A percentile compares a stretch with the other conserved stretches of the same genome.
phyloP scores from a whole-genome alignment of 2,797 vertebrate genomes.

The Momotus momota region DNA sequence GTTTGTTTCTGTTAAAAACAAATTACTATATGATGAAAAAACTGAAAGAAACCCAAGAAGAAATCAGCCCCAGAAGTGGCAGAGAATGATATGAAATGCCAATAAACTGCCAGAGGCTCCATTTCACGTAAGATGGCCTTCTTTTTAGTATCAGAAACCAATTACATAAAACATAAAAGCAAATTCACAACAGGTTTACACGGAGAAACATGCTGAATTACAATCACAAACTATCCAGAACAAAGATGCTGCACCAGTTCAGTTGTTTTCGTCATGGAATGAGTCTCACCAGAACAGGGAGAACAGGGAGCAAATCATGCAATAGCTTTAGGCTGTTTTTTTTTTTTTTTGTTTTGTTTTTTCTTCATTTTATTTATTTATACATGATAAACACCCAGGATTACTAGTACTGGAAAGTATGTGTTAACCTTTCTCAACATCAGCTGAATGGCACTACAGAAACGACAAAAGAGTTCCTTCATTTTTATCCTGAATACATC shows the following conservation, averaged over 20 bases:
- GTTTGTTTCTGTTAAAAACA: constrained; percentile 79
- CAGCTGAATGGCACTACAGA: constrained; percentile 80
- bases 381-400: constrained; percentile 84
- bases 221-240: constrained; percentile 85
- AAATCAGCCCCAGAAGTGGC: constrained; percentile 59
- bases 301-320: constrained; percentile 90
- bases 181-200: constrained; percentile 84
- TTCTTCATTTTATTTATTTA: not conserved
- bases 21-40: constrained; percentile 78
- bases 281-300: constrained; percentile 92
- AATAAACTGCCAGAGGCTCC: constrained; percentile 81
- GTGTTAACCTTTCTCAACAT: constrained; percentile 83
- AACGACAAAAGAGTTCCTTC: constrained; percentile 80
- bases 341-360: not conserved
- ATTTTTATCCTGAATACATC: constrained; percentile 85
- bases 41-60: constrained; percentile 78
- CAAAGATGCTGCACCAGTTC: constrained; percentile 81
- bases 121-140: constrained; percentile 73
- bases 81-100: constrained; percentile 59
- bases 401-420: constrained; percentile 78
- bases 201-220: constrained; percentile 90
- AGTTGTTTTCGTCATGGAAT: constrained; percentile 78
- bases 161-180: constrained; percentile 80
- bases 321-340: constrained; percentile 79
- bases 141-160: constrained; percentile 81